phyloP scores from a whole-genome alignment of 2,113 vertebrate species.

The Cyprinodon tularosa region DNA sequence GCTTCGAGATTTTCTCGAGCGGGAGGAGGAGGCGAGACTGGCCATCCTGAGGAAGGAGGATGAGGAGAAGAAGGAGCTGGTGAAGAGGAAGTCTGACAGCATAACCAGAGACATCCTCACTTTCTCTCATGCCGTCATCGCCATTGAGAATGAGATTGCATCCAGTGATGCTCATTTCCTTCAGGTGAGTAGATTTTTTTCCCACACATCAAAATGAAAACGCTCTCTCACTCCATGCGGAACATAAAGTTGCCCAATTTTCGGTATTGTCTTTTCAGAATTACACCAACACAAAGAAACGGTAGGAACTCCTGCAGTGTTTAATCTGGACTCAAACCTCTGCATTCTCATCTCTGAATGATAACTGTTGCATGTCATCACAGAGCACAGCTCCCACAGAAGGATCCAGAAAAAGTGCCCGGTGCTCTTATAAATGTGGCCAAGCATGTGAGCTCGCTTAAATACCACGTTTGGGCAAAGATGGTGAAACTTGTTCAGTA shows the following conservation, averaged over 20 bases:
- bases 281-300: conserved; percentile 74
- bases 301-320: conserved; percentile 52
- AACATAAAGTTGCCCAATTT: not conserved
- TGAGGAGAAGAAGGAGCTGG: conserved; percentile 69
- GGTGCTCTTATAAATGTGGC: conserved; percentile 76
- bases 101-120: conserved; percentile 76
- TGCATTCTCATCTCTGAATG: not conserved
- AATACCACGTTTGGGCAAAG: conserved; percentile 81
- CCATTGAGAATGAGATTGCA: conserved; percentile 76
- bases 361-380: not conserved
- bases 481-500: conserved; percentile 77
- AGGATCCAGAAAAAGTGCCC: conserved; percentile 68
- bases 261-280: conserved; percentile 68
- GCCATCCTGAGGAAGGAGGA: conserved; percentile 69
- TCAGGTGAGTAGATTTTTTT: conserved; percentile 55
- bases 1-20: conserved; percentile 71
- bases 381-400: conserved; percentile 71
- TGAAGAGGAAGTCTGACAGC: conserved; percentile 74
- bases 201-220: not conserved
- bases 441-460: conserved; percentile 77
- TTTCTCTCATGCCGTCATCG: conserved; percentile 75
- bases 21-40: conserved; percentile 70
- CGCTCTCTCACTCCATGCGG: not conserved
- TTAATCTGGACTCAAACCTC: not conserved
- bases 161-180: conserved; percentile 69